Conservation (phyloP, 2,888 invertebrate genomes). For the Standfussiana lucernea region DNA sequence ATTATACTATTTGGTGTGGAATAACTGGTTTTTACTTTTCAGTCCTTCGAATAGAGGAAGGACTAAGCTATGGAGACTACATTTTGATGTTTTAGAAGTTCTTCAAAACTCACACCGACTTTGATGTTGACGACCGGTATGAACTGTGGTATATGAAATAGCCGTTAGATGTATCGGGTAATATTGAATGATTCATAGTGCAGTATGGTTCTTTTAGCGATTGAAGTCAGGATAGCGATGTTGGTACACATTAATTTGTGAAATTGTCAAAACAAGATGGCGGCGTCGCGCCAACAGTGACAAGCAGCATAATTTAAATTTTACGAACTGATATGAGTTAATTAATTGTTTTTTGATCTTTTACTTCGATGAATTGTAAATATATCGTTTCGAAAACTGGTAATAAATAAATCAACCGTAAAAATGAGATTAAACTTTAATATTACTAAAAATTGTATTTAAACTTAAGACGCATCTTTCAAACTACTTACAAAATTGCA, state of each 20-base stretch:
- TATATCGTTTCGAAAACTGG: too few relatives aligned
- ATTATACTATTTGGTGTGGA: constrained; percentile 5
- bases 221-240: not conserved
- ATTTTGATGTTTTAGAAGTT: not conserved
- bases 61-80: not conserved
- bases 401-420: not conserved
- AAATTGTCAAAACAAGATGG: not conserved
- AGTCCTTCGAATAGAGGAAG: not conserved
- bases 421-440: not conserved
- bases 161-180: not conserved
- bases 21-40: not conserved
- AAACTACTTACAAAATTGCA: not conserved
- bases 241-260: not conserved
- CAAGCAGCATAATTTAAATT: not conserved
- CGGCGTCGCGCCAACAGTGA: not conserved
- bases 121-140: not conserved
- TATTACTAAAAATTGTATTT: not conserved
- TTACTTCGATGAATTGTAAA: not conserved
- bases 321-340: not conserved
- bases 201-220: not conserved
- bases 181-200: not conserved
- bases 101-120: not conserved
- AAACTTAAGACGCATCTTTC: not conserved
- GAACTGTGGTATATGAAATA: not conserved
- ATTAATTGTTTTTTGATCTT: not conserved